Conservation (phyloP, 2,888 invertebrate genomes). For the Omphaloscelis lunosa region DNA sequence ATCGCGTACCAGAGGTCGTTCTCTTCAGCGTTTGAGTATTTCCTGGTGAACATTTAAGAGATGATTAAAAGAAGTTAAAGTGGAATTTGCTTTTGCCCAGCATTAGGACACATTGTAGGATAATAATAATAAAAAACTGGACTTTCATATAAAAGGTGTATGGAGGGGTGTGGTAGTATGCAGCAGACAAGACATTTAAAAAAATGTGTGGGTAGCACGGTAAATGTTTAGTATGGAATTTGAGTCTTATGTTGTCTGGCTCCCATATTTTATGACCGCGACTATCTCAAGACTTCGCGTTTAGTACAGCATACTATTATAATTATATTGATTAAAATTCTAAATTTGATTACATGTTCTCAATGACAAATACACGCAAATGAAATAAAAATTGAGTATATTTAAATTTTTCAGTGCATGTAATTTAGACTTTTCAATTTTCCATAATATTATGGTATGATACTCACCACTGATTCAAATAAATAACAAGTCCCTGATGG, state of each 20-base stretch:
- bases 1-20: conserved; percentile 92
- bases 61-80: not conserved
- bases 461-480: conserved; percentile 90
- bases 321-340: not conserved
- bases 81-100: not conserved
- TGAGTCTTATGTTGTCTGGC: not conserved
- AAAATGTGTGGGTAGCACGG: not conserved
- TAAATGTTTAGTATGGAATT: not conserved
- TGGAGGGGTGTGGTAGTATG: no score
- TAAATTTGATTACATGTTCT: no score
- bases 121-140: no score
- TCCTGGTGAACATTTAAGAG: conserved; percentile 77
- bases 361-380: not conserved
- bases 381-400: not conserved
- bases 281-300: not conserved
- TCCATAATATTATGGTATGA: not conserved
- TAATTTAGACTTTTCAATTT: not conserved
- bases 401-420: not conserved
- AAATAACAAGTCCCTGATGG: conserved; percentile 87
- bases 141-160: no score
- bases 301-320: not conserved
- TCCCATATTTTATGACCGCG: not conserved
- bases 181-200: no score
- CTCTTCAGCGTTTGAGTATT: conserved; percentile 91
- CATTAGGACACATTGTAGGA: not conserved